These are phyloP conservation scores for Drosophila heteroneura DNA, from an alignment of 2,888 invertebrate genomes.

Conservation along the genomic window DNA sequence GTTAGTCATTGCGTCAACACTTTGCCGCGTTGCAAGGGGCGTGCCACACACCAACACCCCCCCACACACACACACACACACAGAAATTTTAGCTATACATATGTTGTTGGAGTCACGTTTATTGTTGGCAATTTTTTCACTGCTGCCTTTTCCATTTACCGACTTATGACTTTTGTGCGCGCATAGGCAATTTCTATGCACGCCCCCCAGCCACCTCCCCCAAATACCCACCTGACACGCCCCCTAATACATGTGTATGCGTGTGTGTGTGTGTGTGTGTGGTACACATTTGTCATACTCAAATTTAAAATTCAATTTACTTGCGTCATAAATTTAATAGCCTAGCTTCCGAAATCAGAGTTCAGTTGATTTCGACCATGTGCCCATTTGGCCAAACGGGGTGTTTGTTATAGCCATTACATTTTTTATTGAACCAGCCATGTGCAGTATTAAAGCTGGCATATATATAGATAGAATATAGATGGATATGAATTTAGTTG, in stretches of 20 bases:
- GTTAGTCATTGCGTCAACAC: slow-evolving; percentile 81
- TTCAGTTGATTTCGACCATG: slow-evolving; percentile 58
- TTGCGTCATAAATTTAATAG: slow-evolving; percentile 82
- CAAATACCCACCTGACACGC: slow-evolving; percentile 3
- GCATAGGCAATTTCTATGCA: slow-evolving; percentile 73
- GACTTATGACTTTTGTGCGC: slow-evolving; percentile 78
- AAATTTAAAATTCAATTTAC: slow-evolving; percentile 84
- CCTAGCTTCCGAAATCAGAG: slow-evolving; percentile 42
- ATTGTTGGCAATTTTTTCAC: slow-evolving; percentile 66
- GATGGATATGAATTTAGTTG: not conserved
- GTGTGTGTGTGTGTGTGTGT: slow-evolving; percentile 16
- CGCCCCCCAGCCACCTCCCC: not conserved
- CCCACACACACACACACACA: not conserved
- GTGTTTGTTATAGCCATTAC: slow-evolving; percentile 20
- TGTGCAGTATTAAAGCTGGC: slow-evolving; percentile 1
- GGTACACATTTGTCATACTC: slow-evolving; percentile 82
- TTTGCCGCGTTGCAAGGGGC: slow-evolving; percentile 37
- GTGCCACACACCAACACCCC: slow-evolving; percentile 15
- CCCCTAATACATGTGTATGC: slow-evolving; percentile 27
- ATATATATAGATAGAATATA: not conserved
- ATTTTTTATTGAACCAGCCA: slow-evolving; percentile 16
- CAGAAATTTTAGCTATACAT: slow-evolving; percentile 36
- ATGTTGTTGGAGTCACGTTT: slow-evolving; percentile 67
- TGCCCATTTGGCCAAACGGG: slow-evolving; percentile 31
- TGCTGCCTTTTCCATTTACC: slow-evolving; percentile 45